Percentiles rank a stretch among this genome's conserved stretches.
phyloP scores from a whole-genome alignment of 2,888 invertebrate genomes.

The Drosophila monieri region DNA sequence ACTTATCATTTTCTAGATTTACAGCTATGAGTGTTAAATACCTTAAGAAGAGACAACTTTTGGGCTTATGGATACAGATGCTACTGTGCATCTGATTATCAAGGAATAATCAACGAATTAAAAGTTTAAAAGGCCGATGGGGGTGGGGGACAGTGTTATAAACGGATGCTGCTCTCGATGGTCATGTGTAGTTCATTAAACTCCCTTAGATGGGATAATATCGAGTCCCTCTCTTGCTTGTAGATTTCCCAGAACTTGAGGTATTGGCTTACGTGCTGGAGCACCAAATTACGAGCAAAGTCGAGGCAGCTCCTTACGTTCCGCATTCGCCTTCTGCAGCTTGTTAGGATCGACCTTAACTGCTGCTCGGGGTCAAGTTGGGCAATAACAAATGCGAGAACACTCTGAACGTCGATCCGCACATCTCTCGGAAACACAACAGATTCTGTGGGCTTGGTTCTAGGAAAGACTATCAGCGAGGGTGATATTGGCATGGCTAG shows the following conservation, averaged over 20 bases:
- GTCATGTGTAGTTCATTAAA: conserved; percentile 71
- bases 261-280: conserved; percentile 72
- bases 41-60: conserved; percentile 30
- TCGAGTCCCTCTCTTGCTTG: conserved; percentile 64
- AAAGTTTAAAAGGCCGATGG: conserved; percentile 13
- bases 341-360: conserved; percentile 59
- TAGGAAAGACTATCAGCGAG: conserved; percentile 91
- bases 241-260: conserved; percentile 74
- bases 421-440: conserved; percentile 87
- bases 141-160: conserved; percentile 44
- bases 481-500: conserved; percentile 90
- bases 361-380: conserved; percentile 85
- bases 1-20: conserved; percentile 4
- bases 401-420: conserved; percentile 74
- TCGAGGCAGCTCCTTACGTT: conserved; percentile 70
- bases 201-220: conserved; percentile 67
- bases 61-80: conserved; percentile 17
- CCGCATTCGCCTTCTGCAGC: conserved; percentile 60
- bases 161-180: conserved; percentile 66
- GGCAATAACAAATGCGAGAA: conserved; percentile 89
- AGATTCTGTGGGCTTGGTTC: conserved; percentile 86
- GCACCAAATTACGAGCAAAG: conserved; percentile 70
- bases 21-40: conserved; percentile 28
- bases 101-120: conserved; percentile 10
- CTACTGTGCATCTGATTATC: not conserved